phyloP scores from a whole-genome alignment of 2,888 invertebrate species.

The Balanococcus diminutus region DNA sequence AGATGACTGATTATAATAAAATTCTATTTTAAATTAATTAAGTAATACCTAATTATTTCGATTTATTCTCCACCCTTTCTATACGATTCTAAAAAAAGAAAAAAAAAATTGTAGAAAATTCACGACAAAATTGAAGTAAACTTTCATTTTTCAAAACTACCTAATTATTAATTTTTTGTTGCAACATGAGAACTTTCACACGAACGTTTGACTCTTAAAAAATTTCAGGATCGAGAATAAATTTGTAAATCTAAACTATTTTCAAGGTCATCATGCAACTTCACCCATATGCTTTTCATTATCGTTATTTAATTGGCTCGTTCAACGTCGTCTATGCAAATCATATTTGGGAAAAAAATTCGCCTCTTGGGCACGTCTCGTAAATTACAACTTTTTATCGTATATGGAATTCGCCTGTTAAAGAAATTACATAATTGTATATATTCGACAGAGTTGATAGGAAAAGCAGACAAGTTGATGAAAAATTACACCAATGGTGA shows the following conservation, averaged over 20 bases:
- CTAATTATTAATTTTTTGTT: neutral
- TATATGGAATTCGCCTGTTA: neutral
- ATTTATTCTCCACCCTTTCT: neutral
- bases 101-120: neutral
- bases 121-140: neutral
- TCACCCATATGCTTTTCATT: neutral
- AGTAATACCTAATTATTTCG: neutral
- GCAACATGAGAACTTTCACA: neutral
- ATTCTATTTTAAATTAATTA: neutral
- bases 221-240: neutral
- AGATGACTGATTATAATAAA: neutral
- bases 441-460: neutral
- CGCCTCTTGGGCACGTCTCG: neutral
- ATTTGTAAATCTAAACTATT: neutral
- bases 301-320: conserved; percentile 17
- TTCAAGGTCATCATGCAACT: neutral
- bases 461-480: neutral
- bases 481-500: neutral
- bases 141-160: neutral
- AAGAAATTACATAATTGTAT: neutral
- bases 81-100: neutral
- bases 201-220: neutral
- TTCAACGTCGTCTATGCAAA: neutral
- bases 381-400: neutral
- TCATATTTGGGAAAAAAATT: neutral